phyloP scores from a whole-genome alignment of 2,797 vertebrate species.

The Typhlichthys eigenmanni region DNA sequence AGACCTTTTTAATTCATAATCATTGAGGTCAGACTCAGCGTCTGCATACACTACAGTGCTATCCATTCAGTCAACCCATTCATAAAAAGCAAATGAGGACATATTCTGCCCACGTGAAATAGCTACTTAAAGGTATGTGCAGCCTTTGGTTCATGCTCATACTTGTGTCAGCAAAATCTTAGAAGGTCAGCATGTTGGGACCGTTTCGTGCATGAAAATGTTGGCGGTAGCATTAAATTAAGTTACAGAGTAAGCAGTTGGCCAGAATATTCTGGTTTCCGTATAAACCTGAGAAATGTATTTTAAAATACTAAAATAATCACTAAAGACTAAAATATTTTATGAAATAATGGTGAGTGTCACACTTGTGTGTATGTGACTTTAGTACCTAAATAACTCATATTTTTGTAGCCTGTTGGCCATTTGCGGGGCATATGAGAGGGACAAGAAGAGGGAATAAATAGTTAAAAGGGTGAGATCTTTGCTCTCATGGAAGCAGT shows the following conservation, averaged over 20 bases:
- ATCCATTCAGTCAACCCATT: too few species aligned
- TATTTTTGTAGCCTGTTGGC: background rate
- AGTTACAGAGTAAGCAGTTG: background rate
- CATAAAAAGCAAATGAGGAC: too few species aligned
- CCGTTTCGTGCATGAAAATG: conserved; percentile 15
- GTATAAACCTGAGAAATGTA: background rate
- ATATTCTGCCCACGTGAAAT: background rate
- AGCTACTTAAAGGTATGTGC: background rate
- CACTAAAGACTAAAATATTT: background rate
- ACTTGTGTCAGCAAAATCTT: conserved; percentile 11
- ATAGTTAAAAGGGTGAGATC: conserved; percentile 40
- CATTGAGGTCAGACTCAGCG: too few species aligned
- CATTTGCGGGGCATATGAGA: conserved; percentile 30
- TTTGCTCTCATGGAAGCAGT: conserved; percentile 35
- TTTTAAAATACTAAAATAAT: background rate
- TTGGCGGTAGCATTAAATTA: conserved; percentile 10
- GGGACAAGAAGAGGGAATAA: background rate
- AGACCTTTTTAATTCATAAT: too few species aligned
- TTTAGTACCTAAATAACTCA: too few species aligned
- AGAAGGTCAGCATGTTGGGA: background rate
- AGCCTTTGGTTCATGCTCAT: background rate
- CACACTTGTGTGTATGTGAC: background rate
- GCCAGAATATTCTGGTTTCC: background rate
- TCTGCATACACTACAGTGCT: background rate
- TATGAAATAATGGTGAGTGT: background rate